Base-by-base conservation (phyloP, 2,888 invertebrate genomes). In the Neoaliturus tenellus region DNA sequence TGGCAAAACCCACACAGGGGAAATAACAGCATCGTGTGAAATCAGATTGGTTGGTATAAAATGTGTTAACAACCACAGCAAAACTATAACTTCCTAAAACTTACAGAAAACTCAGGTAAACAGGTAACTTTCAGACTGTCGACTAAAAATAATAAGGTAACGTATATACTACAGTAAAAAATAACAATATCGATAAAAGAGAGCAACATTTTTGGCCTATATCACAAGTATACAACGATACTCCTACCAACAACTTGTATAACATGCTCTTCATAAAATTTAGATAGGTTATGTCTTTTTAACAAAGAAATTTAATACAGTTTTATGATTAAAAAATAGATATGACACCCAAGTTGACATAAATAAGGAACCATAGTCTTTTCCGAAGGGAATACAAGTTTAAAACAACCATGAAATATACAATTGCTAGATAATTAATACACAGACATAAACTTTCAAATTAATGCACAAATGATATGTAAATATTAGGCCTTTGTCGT, bases 391-490 rank as follows among this genome's bases (percentile, higher is more conserved):
- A 62, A 62, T 62, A 51, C 20, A 62, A 31, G 31, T 31, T 62
- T 25, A 28, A 62, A 31, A 62, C 62, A 62, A 62, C 31, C 28
- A 14, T 62, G 4, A 25, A 20, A 14, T 6, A n/a, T 12, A 0
- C 62, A 62, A 28, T 28, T 17, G 23, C 62, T 62, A 28, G 23
- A 51, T 5, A 62, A 62, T 28, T 31, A 62, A 62, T 62, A 62
- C 31, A 62, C 31, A 28, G 62, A 39, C 71, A 71, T 39, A 8
- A 71, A 39, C 33, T 39, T 71, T 39, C 0, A 71, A 71, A 20
- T 1, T 20, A 71, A 39, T 39, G 4, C 35, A 71, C 35, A 78
- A 78, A 78, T 78, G 78, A 78, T 78, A 78, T 78, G 78, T 78
- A 55, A 78, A 31, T 55, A 33, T 78, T 78, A 48, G 48, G 78